Evolutionary conservation across 2,113 vertebrate genomes (phyloP).

Genomic region (Calyptomena viridis): DNA sequence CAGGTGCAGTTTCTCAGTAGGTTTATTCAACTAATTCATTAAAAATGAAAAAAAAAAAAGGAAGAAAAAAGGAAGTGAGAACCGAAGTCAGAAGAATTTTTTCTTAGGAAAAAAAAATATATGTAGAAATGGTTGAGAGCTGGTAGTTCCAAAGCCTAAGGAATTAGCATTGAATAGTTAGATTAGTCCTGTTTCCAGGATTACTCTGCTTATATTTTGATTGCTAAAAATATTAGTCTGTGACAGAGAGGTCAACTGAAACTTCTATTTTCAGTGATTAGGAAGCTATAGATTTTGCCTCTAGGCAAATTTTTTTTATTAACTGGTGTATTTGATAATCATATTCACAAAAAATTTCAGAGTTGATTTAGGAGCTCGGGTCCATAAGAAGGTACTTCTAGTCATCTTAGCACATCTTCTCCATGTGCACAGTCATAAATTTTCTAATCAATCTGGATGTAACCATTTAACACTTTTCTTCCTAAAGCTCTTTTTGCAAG

Average conservation of each 20-base stretch:
- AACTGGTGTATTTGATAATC: neutral
- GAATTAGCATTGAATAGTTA: neutral
- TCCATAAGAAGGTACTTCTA: neutral
- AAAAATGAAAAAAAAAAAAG: neutral
- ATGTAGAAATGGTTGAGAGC: neutral
- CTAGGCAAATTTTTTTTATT: neutral
- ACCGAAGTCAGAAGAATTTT: neutral
- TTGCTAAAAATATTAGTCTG: neutral
- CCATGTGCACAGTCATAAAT: neutral
- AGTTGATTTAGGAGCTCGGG: neutral
- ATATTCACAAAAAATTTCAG: neutral
- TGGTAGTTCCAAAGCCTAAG: neutral
- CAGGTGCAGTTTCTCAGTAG: neutral
- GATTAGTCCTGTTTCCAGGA: neutral
- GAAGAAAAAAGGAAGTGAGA: neutral
- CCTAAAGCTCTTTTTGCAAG: neutral
- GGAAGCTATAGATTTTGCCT: neutral
- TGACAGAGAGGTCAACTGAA: neutral
- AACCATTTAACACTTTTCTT: neutral
- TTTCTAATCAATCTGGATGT: neutral
- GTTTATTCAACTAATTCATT: neutral
- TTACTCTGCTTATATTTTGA: neutral
- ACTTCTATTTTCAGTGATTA: neutral
- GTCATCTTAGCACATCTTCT: neutral
- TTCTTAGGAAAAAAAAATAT: neutral